Evolutionary conservation across 2,888 invertebrate genomes (phyloP), one percentile per base, ranked within the genome.

Genomic region (Acleris laterana): DNA sequence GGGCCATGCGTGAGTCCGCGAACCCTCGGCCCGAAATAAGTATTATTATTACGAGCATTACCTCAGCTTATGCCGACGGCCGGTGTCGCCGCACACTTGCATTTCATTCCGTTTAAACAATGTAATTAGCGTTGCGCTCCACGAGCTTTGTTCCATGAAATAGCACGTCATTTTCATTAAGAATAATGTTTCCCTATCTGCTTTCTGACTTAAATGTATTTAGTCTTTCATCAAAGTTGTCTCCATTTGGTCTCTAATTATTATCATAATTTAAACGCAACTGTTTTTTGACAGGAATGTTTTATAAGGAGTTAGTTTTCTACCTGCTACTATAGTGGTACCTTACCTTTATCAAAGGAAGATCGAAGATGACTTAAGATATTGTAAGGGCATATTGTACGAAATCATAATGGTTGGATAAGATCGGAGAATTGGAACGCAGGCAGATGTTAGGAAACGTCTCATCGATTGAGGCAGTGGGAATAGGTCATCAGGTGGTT

Each of bases 21-120:
- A 66, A 68, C 71, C 76, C 78, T 75, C 74, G 70, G 69, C 70
- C 74, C 73, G 71, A 79, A 80, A 82, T 82, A 82, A 82, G 78
- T 81, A 78, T 81, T 81, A 83, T 81, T 81, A 82, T 81, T 79
- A 78, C 73, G 74, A 74, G 67, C 74, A 79, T 77, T 75, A 77
- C 76, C 77, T 75, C 69, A 58, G 60, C 67, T 68, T 67, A 70
- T 65, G 68, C 58, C 62, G 69, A 53, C 57, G 67, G 63, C 42
- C 49, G 50, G 50, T 65, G 62, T 56, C 61, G 65, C 50, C 55
- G 60, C 52, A 66, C 62, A 66, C 69, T 69, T 68, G 68, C 71
- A 66, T 68, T 70, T 67, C 64, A 63, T 69, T 69, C 66, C 51
- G 62, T 70, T 64, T 64, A 60, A 57, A 68, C 66, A 67, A 63